phyloP scores from a whole-genome alignment of 2,888 invertebrate genomes.

The Carabus problematicus region DNA sequence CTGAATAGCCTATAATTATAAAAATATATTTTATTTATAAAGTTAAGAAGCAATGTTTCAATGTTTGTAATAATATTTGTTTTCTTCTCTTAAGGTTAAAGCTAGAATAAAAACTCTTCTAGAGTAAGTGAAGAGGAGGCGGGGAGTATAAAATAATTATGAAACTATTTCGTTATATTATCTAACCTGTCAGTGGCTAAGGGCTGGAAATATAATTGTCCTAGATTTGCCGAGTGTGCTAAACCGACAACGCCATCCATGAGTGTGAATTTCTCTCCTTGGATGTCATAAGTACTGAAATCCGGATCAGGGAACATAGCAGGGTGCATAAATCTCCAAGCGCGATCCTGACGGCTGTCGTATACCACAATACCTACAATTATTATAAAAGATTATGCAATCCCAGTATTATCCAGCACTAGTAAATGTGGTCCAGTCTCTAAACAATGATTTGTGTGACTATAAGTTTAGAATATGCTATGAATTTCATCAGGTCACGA shows the following conservation, averaged over 20 bases:
- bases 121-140: too few relatives aligned
- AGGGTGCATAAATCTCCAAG: slow-evolving; percentile 82
- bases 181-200: slow-evolving; percentile 72
- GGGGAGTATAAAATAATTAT: neutral
- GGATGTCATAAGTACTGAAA: slow-evolving; percentile 76
- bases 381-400: too few relatives aligned
- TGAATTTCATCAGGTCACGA: too few relatives aligned
- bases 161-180: neutral
- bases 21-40: neutral
- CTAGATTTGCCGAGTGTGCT: slow-evolving; percentile 70
- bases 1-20: slow-evolving; percentile 71
- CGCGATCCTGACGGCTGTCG: slow-evolving; percentile 76
- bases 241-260: slow-evolving; percentile 79
- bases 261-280: slow-evolving; percentile 71
- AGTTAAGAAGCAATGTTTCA: neutral
- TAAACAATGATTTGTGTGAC: too few relatives aligned
- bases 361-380: slow-evolving; percentile 64
- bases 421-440: too few relatives aligned
- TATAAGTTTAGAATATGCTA: too few relatives aligned
- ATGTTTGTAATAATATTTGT: neutral
- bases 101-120: too few relatives aligned
- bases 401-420: too few relatives aligned
- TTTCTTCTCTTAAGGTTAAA: too few relatives aligned
- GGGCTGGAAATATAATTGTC: slow-evolving; percentile 73
- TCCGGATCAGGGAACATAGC: slow-evolving; percentile 88